phyloP scores from a whole-genome alignment of 2,888 invertebrate genomes.

The Sminthurinus aureus region DNA sequence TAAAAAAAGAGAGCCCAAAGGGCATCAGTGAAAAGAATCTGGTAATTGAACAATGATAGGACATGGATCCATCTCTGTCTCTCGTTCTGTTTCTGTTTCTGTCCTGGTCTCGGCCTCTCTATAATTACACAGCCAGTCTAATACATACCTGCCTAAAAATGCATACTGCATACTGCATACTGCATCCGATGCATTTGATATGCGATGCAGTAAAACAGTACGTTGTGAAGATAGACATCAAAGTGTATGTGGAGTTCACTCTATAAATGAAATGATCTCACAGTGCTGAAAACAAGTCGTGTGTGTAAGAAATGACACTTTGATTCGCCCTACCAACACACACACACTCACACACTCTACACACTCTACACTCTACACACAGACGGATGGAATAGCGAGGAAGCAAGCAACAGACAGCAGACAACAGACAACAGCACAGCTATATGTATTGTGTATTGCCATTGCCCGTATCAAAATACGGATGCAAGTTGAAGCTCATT shows the following conservation, averaged over 20 bases:
- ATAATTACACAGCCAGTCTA: not conserved
- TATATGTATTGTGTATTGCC: too few relatives aligned
- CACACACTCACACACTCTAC: not conserved
- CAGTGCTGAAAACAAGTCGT: slow-evolving; percentile 30
- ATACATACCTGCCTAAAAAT: too few relatives aligned
- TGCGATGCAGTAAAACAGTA: not conserved
- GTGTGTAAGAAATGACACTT: slow-evolving; percentile 37
- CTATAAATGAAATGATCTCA: not conserved
- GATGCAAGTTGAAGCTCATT: not conserved
- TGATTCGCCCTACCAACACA: slow-evolving; percentile 13
- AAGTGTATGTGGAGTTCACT: not conserved
- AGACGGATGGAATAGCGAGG: not conserved
- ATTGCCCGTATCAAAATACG: too few relatives aligned
- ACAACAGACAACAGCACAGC: too few relatives aligned
- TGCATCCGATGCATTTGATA: too few relatives aligned
- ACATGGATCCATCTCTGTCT: slow-evolving; percentile 27
- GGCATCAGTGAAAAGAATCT: slow-evolving; percentile 57
- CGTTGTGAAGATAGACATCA: not conserved
- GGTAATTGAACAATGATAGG: slow-evolving; percentile 53
- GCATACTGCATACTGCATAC: not conserved
- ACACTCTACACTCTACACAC: too few relatives aligned
- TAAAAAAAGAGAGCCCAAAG: slow-evolving; percentile 59
- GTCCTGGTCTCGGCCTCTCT: not conserved
- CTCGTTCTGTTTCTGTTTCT: not conserved
- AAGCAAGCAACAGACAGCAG: too few relatives aligned